These are phyloP conservation scores for Yponomeuta malinellus DNA, from an alignment of 2,888 invertebrate species.

Conservation along the genomic window DNA sequence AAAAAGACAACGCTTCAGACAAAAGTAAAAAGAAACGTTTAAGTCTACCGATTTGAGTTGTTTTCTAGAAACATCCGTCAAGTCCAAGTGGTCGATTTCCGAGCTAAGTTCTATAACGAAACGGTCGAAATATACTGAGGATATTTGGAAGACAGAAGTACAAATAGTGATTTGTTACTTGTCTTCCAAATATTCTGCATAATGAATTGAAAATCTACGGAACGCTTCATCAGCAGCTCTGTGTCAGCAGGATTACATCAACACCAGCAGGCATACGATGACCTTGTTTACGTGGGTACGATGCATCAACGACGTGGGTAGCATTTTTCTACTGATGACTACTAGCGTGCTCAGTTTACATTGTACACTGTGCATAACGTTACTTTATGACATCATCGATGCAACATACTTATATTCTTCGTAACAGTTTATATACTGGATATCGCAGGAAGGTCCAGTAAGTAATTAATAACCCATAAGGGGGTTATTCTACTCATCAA, in stretches of 20 bases:
- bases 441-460: too few relatives aligned
- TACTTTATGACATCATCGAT: neutral
- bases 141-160: neutral
- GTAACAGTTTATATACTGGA: too few relatives aligned
- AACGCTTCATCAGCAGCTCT: slow-evolving; percentile 2
- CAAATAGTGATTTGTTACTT: neutral
- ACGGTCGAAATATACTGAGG: neutral
- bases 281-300: slow-evolving; percentile 4
- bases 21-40: too few relatives aligned
- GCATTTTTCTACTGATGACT: slow-evolving; percentile 11
- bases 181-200: neutral
- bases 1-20: too few relatives aligned
- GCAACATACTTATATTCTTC: neutral
- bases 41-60: too few relatives aligned
- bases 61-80: too few relatives aligned
- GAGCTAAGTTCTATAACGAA: too few relatives aligned
- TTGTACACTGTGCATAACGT: neutral
- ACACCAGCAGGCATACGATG: slow-evolving; percentile 1
- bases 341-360: neutral
- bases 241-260: slow-evolving; percentile 10
- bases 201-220: neutral
- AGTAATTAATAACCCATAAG: too few relatives aligned
- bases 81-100: too few relatives aligned
- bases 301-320: slow-evolving; percentile 9
- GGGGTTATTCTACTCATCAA: too few relatives aligned